Conservation (phyloP, 2,888 invertebrate species). For the Tholera decimalis region DNA sequence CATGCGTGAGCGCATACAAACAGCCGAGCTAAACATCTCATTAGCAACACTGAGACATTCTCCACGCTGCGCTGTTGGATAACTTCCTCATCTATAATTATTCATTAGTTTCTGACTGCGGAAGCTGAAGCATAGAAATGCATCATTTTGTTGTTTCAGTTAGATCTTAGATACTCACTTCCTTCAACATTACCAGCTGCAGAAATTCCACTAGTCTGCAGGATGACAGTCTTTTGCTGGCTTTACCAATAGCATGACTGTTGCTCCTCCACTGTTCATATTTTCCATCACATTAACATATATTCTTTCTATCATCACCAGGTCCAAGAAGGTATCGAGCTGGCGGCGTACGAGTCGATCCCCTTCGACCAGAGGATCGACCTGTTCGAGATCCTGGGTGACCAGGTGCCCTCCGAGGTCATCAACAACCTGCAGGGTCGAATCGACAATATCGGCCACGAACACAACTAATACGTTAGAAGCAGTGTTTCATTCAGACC, state of each 20-base stretch:
- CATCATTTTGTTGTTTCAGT: neutral
- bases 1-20: slow-evolving; percentile 36
- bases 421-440: slow-evolving; percentile 97
- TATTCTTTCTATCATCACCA: slow-evolving; percentile 67
- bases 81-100: slow-evolving; percentile 36
- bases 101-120: slow-evolving; percentile 18
- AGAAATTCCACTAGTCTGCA: neutral
- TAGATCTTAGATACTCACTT: neutral
- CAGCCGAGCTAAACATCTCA: slow-evolving; percentile 33
- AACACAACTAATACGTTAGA: slow-evolving; percentile 64
- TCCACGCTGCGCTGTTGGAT: slow-evolving; percentile 18
- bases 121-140: slow-evolving; percentile 18
- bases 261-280: neutral
- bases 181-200: neutral
- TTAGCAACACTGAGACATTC: slow-evolving; percentile 34
- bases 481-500: slow-evolving; percentile 52
- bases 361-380: slow-evolving; percentile 96
- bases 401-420: slow-evolving; percentile 96
- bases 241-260: neutral
- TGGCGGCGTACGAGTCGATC: slow-evolving; percentile 96
- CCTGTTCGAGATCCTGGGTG: slow-evolving; percentile 96
- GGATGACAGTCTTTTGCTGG: neutral
- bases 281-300: neutral
- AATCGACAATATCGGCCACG: slow-evolving; percentile 95
- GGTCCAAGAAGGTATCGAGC: slow-evolving; percentile 96